Evolutionary conservation across 2,888 invertebrate genomes (phyloP).

Genomic region (Margaritifera margaritifera): DNA sequence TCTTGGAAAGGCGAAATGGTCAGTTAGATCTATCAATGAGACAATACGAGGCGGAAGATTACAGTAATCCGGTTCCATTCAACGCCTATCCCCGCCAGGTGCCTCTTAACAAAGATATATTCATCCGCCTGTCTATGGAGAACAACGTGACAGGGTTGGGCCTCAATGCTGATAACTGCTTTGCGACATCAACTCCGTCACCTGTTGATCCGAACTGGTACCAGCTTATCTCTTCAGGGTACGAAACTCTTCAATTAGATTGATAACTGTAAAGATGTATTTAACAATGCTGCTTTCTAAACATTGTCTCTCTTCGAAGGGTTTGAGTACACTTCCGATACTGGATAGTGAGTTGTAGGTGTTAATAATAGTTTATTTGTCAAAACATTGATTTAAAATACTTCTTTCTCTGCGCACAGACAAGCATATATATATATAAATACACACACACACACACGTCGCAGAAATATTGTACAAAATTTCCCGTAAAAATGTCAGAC

Average conservation of each 20-base stretch:
- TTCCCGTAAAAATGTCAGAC: no score
- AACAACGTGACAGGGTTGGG: constrained; percentile 18
- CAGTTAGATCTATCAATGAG: constrained; percentile 33
- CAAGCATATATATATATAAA: no score
- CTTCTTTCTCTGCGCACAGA: no score
- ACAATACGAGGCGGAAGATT: constrained; percentile 28
- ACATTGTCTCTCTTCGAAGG: no score
- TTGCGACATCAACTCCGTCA: constrained; percentile 37
- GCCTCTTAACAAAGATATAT: constrained; percentile 33
- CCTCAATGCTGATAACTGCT: constrained; percentile 30
- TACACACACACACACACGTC: no score
- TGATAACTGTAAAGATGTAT: no score
- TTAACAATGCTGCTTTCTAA: no score
- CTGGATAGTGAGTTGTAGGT: no score
- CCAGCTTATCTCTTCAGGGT: constrained; percentile 37
- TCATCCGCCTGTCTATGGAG: constrained; percentile 27
- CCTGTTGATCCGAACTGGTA: constrained; percentile 35
- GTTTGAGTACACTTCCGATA: no score
- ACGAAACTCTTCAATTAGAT: not conserved
- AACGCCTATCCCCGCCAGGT: constrained; percentile 20
- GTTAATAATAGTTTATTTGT: no score
- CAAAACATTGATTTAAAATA: no score
- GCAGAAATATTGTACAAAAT: no score
- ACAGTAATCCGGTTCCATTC: constrained; percentile 13
- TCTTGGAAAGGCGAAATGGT: constrained; percentile 40